Conservation (phyloP, 2,113 vertebrate species). For the Brachypodius melanocephalos region DNA sequence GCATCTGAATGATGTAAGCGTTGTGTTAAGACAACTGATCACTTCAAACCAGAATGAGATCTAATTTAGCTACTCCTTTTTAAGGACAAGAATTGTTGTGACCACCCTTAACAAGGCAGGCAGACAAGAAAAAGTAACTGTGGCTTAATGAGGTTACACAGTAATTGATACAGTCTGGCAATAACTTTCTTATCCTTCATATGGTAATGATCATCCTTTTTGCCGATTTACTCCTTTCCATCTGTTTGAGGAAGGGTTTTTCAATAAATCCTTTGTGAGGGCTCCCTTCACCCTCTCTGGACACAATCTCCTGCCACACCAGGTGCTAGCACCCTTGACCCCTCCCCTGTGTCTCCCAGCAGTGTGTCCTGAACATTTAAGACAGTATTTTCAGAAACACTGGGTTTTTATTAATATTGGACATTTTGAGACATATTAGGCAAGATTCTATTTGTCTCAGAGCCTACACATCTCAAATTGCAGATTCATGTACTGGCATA, state of each 20-base stretch:
- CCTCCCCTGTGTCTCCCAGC: neutral
- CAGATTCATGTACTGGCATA: neutral
- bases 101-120: neutral
- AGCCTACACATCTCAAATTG: neutral
- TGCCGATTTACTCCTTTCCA: neutral
- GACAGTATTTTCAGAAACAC: neutral
- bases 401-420: neutral
- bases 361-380: neutral
- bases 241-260: neutral
- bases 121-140: neutral
- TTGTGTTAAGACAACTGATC: neutral
- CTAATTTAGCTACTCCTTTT: neutral
- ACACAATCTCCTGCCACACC: neutral
- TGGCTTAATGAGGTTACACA: neutral
- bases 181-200: neutral
- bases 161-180: neutral
- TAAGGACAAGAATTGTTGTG: neutral
- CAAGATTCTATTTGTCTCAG: neutral
- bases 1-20: constrained; percentile 30
- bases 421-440: neutral
- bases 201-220: neutral
- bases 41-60: constrained; percentile 3
- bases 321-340: rapidly evolving
- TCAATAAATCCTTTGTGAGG: neutral
- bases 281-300: neutral